Base-by-base conservation (phyloP, 2,797 vertebrate species). In the Catamblyrhynchus diadema region DNA sequence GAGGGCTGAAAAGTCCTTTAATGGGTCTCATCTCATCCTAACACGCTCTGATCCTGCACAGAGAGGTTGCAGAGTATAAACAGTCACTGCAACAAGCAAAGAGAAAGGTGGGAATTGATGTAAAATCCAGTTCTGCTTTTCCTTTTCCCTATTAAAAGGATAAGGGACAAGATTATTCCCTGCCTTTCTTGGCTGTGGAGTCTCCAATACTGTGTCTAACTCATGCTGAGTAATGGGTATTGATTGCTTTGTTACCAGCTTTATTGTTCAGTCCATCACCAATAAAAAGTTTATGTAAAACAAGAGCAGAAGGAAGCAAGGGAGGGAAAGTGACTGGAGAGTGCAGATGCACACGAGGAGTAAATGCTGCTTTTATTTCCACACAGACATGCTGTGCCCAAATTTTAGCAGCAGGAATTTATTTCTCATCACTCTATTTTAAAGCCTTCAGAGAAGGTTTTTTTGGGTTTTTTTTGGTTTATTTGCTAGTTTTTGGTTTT, bases 241-340 rank as follows among this genome's bases (percentile, higher is more conserved):
- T 90, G 95, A 96, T 96, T 88, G 86, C 87, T 96, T 95, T 94
- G 86, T 95, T 95, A 95, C 80, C 85, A 88, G 82, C 74, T 94
- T 93, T 94, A 95, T 95, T 91, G 87, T 95, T 94, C 88, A 91
- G 92, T 88, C 93, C 72, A 94, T 92, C 87, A 93, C 74, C 86
- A 92, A 92, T 94, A 95, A 94, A 93, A 92, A 86, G 75, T 96
- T 96, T 90, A 94, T 92, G 93, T 93, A 96, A 95, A 80, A 53
- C 91, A 81, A 54, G 65, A 50, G 30, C 44, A 59, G 83, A 67
- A 66, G 66, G 72, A 86, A 59, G 30, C 50, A 12, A 71, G 24
- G 18, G 51, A 51, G 64, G 54, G 64, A 65, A 90, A 70, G 48
- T 32, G 82, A 54, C 39, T 54, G 35, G 39, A 54, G 67, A 77